Percentiles rank a stretch among this genome's conserved stretches.
phyloP scores from a whole-genome alignment of 2,888 invertebrate genomes.

The Clunio marinus region DNA sequence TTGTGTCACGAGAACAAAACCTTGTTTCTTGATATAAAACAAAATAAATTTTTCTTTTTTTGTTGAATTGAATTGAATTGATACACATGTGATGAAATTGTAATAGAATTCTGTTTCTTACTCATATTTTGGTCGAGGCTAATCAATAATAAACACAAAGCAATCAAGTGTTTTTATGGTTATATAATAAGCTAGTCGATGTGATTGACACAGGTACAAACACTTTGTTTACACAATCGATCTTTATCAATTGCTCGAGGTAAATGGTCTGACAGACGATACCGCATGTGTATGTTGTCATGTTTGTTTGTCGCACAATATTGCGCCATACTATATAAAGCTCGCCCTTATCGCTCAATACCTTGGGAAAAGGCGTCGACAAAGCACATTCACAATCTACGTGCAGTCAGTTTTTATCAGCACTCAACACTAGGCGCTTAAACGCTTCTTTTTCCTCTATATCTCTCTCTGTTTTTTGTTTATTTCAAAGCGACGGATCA shows the following conservation, averaged over 20 bases:
- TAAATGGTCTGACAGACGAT: neutral
- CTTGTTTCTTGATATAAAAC: no score
- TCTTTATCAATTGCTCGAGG: conserved; percentile 3
- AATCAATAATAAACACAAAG: no score
- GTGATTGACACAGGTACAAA: neutral
- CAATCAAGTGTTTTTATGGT: neutral
- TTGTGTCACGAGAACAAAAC: no score
- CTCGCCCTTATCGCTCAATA: conserved; percentile 1
- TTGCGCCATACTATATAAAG: conserved; percentile 7
- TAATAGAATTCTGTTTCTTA: no score
- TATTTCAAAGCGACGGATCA: neutral
- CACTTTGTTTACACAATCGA: neutral
- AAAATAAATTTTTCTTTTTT: no score
- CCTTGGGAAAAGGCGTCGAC: neutral
- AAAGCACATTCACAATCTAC: no score
- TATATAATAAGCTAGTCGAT: neutral
- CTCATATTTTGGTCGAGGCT: no score
- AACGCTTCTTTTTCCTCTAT: no score
- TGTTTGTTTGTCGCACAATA: conserved; percentile 16
- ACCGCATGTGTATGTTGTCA: neutral
- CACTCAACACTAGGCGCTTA: neutral
- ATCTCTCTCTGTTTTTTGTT: neutral
- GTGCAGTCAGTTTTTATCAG: conserved; percentile 9
- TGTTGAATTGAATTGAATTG: no score
- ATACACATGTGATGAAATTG: no score